Evolutionary conservation across 2,888 invertebrate species (phyloP).

Genomic region (Mesoligia furuncula): DNA sequence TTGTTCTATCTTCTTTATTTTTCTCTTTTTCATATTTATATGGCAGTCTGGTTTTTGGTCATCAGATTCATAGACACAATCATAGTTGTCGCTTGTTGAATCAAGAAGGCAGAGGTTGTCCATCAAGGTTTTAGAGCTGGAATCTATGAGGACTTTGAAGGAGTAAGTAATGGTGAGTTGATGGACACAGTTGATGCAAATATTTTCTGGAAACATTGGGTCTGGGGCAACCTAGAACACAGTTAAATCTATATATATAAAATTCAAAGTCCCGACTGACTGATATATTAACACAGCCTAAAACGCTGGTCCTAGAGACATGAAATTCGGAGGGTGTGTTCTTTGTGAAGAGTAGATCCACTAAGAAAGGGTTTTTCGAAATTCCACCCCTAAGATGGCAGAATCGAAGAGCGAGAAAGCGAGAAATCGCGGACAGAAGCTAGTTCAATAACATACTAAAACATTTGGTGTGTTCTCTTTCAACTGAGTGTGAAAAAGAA

Average conservation of each 20-base stretch:
- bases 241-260: background rate
- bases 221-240: constrained; percentile 71
- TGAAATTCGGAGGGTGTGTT: too few species aligned
- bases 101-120: constrained; percentile 71
- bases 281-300: too few species aligned
- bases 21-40: constrained; percentile 67
- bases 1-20: constrained; percentile 61
- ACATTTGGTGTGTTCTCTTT: background rate
- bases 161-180: constrained; percentile 87
- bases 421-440: too few species aligned
- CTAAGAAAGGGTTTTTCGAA: too few species aligned
- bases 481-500: background rate
- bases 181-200: constrained; percentile 86
- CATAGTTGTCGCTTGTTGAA: constrained; percentile 74
- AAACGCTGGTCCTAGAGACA: too few species aligned
- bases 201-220: constrained; percentile 76
- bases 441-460: background rate
- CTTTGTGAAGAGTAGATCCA: too few species aligned
- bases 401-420: too few species aligned
- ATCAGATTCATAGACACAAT: constrained; percentile 77
- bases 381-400: too few species aligned
- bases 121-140: constrained; percentile 78
- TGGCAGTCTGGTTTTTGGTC: constrained; percentile 70
- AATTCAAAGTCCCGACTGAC: too few species aligned
- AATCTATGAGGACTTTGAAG: constrained; percentile 85